phyloP scores from a whole-genome alignment of 2,113 vertebrate species.

The Furnarius figulus region DNA sequence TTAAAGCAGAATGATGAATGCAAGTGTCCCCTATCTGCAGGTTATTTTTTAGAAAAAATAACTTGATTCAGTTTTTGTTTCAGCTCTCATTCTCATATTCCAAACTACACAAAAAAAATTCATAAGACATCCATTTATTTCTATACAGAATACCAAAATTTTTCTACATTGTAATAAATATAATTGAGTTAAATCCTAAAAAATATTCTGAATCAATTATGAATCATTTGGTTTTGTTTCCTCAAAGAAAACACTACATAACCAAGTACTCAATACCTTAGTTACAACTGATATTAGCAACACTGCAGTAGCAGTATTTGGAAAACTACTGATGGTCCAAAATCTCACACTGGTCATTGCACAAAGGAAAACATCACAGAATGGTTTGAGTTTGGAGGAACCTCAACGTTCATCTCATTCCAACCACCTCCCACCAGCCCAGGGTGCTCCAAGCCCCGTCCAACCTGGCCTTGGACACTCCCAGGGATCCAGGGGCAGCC shows the following conservation, averaged over 20 bases:
- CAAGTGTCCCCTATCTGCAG: background rate
- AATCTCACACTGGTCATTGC: background rate
- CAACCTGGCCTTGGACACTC: background rate
- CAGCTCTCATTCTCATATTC: background rate
- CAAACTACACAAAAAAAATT: background rate
- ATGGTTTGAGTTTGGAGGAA: accelerated
- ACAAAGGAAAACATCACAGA: background rate
- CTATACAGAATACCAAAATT: background rate
- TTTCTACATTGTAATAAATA: background rate
- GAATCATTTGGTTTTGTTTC: background rate
- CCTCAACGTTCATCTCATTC: accelerated
- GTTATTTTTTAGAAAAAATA: background rate
- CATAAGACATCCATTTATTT: background rate
- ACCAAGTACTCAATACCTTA: background rate
- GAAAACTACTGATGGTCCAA: background rate
- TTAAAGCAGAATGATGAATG: background rate
- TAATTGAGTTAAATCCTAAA: background rate
- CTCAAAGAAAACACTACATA: background rate
- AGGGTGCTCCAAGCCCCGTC: background rate
- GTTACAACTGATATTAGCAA: background rate
- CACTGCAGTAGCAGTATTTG: background rate
- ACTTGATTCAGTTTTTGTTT: background rate
- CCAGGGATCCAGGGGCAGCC: background rate
- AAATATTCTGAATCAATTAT: background rate
- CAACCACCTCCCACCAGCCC: background rate